Evolutionary conservation across 2,113 vertebrate genomes (phyloP), one percentile per base, ranked within the genome.

Genomic region (Heterotis niloticus): DNA sequence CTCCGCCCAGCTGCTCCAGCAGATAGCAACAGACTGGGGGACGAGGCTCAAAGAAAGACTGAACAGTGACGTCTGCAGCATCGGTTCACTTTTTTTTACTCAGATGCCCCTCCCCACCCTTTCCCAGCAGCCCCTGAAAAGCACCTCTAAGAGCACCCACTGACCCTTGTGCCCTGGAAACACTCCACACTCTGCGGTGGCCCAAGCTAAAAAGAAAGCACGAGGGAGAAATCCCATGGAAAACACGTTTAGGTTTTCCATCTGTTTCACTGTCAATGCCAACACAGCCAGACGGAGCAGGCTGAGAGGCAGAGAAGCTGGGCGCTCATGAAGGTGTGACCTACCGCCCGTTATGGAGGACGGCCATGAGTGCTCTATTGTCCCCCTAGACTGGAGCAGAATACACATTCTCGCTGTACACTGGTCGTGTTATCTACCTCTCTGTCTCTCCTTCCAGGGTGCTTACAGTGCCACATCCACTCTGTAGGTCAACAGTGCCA

Each of bases 181-280:
- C 34, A 44, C 34, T 44, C 34, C 34, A 7, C 34, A 44, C 34
- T 44, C 34, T 44, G 34, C 7, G 7, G 4, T 5, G 44, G 52
- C 44, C 20, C 11, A 57, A 62, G n/a, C 24, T 24, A 29, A 17
- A 17, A 12, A 16, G 28, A 24, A 79, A 12, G 28, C 54, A 10
- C 62, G 26, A 81, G 28, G 16, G 59, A 71, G 56, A 20, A 23
- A 72, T 54, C 65, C 29, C 79, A 60, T 28, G 72, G 11, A 29
- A 74, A 74, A 56, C 12, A 54, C 57, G 52, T 72, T 72, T 51
- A 11, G 20, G 18, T 72, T 23, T 52, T 72, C 69, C 69, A 72
- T 72, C 69, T 54, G 72, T 28, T 59, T 74, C 3, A 10, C 57
- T 9, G 12, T 5, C 72, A 16, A 23, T 56, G 72, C 59, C 74